A percentile compares a stretch with the other conserved stretches of the same genome.
Conservation (phyloP, 2,797 vertebrate genomes). For the Siniperca obscura region DNA sequence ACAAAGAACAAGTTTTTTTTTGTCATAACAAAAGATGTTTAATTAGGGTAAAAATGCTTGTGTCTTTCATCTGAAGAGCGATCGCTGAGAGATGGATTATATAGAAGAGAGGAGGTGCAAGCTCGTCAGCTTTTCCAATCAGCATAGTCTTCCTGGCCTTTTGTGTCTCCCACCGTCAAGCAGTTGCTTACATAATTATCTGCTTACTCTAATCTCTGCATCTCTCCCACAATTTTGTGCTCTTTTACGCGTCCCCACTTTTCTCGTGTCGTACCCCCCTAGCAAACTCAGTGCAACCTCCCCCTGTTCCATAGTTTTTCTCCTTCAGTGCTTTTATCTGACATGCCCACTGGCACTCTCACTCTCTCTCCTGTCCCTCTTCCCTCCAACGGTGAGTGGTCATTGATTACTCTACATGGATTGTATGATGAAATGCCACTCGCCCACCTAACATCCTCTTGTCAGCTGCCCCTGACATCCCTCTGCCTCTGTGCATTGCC, state of each 20-base stretch:
- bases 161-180: conserved; percentile 60
- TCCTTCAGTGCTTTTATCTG: conserved; percentile 67
- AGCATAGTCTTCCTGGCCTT: conserved; percentile 53
- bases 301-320: conserved; percentile 46
- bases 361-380: conserved; percentile 58
- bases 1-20: conserved; percentile 30
- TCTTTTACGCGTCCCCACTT: conserved; percentile 33
- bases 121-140: conserved; percentile 67
- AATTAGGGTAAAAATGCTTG: conserved; percentile 64
- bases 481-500: conserved; percentile 48
- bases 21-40: conserved; percentile 53
- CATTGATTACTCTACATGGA: conserved; percentile 77
- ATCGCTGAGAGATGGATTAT: conserved; percentile 57
- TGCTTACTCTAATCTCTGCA: conserved; percentile 63
- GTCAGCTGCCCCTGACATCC: conserved; percentile 66
- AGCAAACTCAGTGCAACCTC: conserved; percentile 25
- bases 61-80: conserved; percentile 63
- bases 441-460: conserved; percentile 72
- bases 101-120: conserved; percentile 45
- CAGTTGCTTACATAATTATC: conserved; percentile 68
- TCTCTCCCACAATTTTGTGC: conserved; percentile 49
- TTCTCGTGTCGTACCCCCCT: neutral
- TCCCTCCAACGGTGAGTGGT: conserved; percentile 66
- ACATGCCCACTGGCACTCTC: conserved; percentile 64
- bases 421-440: conserved; percentile 74